Evolutionary conservation across 2,113 vertebrate genomes (phyloP).

Genomic region (Corythoichthys intestinalis): DNA sequence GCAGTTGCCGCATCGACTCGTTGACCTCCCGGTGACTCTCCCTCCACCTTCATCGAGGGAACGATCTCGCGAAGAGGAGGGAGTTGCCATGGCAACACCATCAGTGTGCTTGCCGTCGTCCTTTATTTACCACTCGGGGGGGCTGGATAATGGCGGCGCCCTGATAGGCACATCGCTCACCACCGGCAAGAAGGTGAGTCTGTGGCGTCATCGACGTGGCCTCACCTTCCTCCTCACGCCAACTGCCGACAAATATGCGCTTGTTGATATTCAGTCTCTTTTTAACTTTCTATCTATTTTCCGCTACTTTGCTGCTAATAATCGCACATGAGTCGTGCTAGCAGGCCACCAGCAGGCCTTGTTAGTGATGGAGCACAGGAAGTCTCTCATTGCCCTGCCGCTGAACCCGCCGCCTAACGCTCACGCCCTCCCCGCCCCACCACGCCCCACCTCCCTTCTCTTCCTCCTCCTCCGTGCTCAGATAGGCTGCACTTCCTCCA

Average conservation of each 20-base stretch:
- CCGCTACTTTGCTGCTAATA: conserved; percentile 63
- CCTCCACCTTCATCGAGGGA: conserved; percentile 30
- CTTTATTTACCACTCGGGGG: conserved; percentile 79
- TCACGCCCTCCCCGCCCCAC: conserved; percentile 53
- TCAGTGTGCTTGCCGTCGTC: conserved; percentile 75
- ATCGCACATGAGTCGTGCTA: conserved; percentile 76
- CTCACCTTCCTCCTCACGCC: not conserved
- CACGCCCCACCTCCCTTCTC: conserved; percentile 18
- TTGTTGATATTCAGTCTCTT: not conserved
- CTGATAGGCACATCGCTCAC: conserved; percentile 72
- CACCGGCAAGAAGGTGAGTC: conserved; percentile 61
- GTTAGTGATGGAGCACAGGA: conserved; percentile 79
- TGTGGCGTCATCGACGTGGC: conserved; percentile 14
- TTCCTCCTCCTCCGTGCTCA: conserved; percentile 32
- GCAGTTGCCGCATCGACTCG: conserved; percentile 41
- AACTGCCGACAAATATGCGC: not conserved
- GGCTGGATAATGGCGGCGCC: conserved; percentile 70
- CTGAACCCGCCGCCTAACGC: conserved; percentile 74
- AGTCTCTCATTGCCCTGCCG: conserved; percentile 78
- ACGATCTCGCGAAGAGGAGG: conserved; percentile 40
- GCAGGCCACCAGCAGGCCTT: conserved; percentile 78
- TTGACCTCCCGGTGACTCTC: conserved; percentile 77
- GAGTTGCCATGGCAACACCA: conserved; percentile 77
- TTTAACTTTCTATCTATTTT: not conserved
- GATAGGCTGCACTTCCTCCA: conserved; percentile 53